A percentile compares a stretch with the other conserved stretches of the same genome.
phyloP scores from a whole-genome alignment of 2,888 invertebrate species.

The Saturnia japonica region DNA sequence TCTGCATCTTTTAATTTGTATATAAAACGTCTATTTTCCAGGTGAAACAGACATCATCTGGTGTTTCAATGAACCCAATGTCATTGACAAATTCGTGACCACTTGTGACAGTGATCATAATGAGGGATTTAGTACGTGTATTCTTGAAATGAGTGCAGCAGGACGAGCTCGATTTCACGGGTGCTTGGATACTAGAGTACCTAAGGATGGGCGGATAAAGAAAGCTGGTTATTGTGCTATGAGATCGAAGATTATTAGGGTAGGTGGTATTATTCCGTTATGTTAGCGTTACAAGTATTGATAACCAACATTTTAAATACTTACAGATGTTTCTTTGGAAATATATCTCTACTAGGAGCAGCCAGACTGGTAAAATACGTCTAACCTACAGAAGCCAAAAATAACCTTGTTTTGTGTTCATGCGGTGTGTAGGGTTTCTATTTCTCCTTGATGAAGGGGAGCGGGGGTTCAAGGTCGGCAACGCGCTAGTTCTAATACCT shows the following conservation, averaged over 20 bases:
- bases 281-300: not conserved
- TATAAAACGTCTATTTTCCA: slow-evolving; percentile 32
- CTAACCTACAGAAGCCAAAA: no score
- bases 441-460: no score
- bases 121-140: slow-evolving; percentile 90
- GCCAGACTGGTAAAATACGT: no score
- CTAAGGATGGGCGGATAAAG: slow-evolving; percentile 90
- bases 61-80: slow-evolving; percentile 85
- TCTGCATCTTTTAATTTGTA: not conserved
- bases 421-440: no score
- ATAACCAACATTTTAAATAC: not conserved
- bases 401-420: no score
- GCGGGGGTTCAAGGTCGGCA: no score
- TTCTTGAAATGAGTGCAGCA: slow-evolving; percentile 84
- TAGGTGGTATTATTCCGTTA: slow-evolving; percentile 45
- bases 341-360: no score
- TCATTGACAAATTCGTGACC: slow-evolving; percentile 86
- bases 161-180: slow-evolving; percentile 90
- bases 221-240: slow-evolving; percentile 92
- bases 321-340: no score
- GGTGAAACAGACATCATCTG: slow-evolving; percentile 89
- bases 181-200: slow-evolving; percentile 84
- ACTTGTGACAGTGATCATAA: slow-evolving; percentile 91
- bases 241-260: slow-evolving; percentile 84
- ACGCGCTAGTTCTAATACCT: no score